Evolutionary conservation across 2,888 invertebrate species (phyloP).

Genomic region (Odontothrips loti): DNA sequence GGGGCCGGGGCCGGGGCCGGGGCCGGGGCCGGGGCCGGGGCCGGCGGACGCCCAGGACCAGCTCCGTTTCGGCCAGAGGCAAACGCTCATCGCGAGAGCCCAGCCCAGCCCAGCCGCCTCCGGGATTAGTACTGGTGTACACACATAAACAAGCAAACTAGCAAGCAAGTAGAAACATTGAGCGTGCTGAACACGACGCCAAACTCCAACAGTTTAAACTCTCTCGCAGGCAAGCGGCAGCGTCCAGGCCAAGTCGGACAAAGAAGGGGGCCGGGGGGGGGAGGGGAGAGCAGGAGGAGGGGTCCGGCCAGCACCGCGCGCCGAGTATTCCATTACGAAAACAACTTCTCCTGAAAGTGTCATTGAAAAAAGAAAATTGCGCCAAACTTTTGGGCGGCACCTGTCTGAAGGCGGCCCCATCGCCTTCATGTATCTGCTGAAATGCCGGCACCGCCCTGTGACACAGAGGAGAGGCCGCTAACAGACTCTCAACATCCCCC

Average conservation of each 20-base stretch:
- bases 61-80: background rate
- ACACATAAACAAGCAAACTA: conserved; percentile 25
- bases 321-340: background rate
- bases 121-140: conserved; percentile 5
- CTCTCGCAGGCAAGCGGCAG: background rate
- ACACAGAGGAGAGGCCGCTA: no score
- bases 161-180: conserved; percentile 16
- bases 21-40: background rate
- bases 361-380: conserved; percentile 8
- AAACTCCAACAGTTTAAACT: conserved; percentile 21
- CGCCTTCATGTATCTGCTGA: no score
- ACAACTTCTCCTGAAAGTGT: background rate
- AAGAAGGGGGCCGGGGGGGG: background rate
- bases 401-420: background rate
- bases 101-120: background rate
- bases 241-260: no score
- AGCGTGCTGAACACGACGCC: conserved; percentile 10
- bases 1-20: background rate
- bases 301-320: no score
- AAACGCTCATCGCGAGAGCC: background rate
- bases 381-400: background rate
- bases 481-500: no score
- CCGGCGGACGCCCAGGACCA: background rate
- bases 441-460: no score
- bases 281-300: background rate